These are phyloP conservation scores for Abscondita cerata DNA, from an alignment of 2,888 invertebrate species.

Conservation along the genomic window DNA sequence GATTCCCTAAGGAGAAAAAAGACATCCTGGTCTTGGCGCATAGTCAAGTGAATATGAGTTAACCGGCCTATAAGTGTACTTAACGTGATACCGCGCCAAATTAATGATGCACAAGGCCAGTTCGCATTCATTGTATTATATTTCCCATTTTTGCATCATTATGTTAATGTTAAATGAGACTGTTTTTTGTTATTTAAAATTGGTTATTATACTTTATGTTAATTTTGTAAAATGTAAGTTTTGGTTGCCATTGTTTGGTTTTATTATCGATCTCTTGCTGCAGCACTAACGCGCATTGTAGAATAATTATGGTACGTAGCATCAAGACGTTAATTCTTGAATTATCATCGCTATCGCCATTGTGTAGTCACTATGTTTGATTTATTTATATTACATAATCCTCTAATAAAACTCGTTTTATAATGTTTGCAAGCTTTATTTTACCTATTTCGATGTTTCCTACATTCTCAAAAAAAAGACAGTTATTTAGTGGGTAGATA, in stretches of 20 bases:
- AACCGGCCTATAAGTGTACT: slow-evolving; percentile 46
- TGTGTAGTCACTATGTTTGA: slow-evolving; percentile 34
- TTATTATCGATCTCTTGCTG: slow-evolving; percentile 34
- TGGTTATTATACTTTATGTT: slow-evolving; percentile 39
- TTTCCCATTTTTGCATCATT: slow-evolving; percentile 33
- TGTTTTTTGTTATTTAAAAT: slow-evolving; percentile 43
- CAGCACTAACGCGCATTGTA: slow-evolving; percentile 29
- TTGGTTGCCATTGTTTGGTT: slow-evolving; percentile 37
- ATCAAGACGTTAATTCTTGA: slow-evolving; percentile 35
- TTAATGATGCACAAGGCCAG: slow-evolving; percentile 43
- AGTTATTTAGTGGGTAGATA: slow-evolving; percentile 6
- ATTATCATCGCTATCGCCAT: slow-evolving; percentile 36
- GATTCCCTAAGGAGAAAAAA: slow-evolving; percentile 95
- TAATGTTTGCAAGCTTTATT: slow-evolving; percentile 14
- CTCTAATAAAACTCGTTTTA: slow-evolving; percentile 33
- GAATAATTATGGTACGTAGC: slow-evolving; percentile 33
- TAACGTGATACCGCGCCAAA: slow-evolving; percentile 39
- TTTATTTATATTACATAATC: slow-evolving; percentile 38
- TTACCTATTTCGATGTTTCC: slow-evolving; percentile 3
- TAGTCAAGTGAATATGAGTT: slow-evolving; percentile 72
- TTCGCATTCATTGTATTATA: slow-evolving; percentile 38
- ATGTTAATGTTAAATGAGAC: slow-evolving; percentile 41
- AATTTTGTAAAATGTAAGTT: slow-evolving; percentile 38
- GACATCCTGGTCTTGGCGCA: slow-evolving; percentile 91
- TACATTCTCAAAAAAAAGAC: slow-evolving; percentile 3